Evolutionary conservation across 1,140 invertebrate species (phyloP).

Genomic region (Pachyrhynchus sulphureomaculatus): DNA sequence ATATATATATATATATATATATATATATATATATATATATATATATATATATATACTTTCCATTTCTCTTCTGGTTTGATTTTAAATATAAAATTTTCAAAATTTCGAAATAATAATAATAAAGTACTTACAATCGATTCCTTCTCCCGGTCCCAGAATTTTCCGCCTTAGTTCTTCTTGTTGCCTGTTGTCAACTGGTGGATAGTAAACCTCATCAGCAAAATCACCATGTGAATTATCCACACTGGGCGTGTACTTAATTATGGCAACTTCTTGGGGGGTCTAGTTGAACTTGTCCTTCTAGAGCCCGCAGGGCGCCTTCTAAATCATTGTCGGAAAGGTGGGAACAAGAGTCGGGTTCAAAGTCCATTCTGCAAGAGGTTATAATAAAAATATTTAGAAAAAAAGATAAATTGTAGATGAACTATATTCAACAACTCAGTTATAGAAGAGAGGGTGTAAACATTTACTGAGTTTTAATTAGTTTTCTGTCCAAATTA

Average conservation of each 20-base stretch:
- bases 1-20: no score
- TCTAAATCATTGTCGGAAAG: conserved; percentile 56
- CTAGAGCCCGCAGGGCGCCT: conserved; percentile 55
- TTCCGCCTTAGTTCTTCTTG: conserved; percentile 40
- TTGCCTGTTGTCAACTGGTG: conserved; percentile 54
- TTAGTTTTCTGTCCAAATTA: no score
- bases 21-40: no score
- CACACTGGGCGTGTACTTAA: conserved; percentile 75
- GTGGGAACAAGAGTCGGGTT: conserved; percentile 48
- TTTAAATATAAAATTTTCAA: no score
- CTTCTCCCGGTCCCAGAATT: conserved; percentile 39
- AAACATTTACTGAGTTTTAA: no score
- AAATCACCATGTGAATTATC: conserved; percentile 65
- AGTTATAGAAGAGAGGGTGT: no score
- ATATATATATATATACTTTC: no score
- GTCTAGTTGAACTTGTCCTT: conserved; percentile 57
- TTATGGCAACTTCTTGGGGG: conserved; percentile 70
- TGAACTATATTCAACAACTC: no score
- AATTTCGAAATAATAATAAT: no score
- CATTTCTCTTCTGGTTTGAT: no score
- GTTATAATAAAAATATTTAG: background rate
- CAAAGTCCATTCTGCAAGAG: conserved; percentile 45
- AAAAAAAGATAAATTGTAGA: no score
- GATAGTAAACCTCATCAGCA: conserved; percentile 76
- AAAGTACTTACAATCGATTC: conserved; percentile 16